phyloP scores from a whole-genome alignment of 2,113 vertebrate species.

The Clinocottus analis region DNA sequence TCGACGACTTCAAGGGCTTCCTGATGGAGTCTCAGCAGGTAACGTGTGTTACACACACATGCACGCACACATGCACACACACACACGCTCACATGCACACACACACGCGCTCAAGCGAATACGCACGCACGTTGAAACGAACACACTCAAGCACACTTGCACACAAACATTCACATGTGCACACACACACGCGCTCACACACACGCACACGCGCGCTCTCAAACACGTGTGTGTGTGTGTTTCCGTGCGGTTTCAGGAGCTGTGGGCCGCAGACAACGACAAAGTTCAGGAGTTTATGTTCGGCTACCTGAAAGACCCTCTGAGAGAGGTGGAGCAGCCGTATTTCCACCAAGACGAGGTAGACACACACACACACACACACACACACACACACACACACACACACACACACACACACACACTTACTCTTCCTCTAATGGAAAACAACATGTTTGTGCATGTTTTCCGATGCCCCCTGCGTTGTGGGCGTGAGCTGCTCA shows the following conservation, averaged over 20 bases:
- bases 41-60: slow-evolving; percentile 16
- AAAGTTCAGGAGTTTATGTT: slow-evolving; percentile 97
- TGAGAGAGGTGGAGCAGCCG: slow-evolving; percentile 95
- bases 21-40: slow-evolving; percentile 94
- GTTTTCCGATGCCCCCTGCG: slow-evolving; percentile 37
- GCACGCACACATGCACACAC: no score
- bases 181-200: no score
- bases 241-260: slow-evolving; percentile 83
- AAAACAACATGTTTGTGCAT: slow-evolving; percentile 34
- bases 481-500: not conserved
- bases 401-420: not conserved
- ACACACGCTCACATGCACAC: no score
- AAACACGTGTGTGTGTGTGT: slow-evolving; percentile 28
- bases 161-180: not conserved
- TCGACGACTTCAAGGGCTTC: slow-evolving; percentile 92
- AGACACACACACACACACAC: slow-evolving; percentile 17
- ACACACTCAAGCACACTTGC: no score
- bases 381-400: slow-evolving; percentile 18
- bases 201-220: not conserved
- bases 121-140: no score
- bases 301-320: slow-evolving; percentile 92
- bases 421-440: no score
- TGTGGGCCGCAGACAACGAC: slow-evolving; percentile 90
- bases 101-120: no score
- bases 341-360: slow-evolving; percentile 95